phyloP scores from a whole-genome alignment of 2,113 vertebrate genomes.

The Salvelinus fontinalis region DNA sequence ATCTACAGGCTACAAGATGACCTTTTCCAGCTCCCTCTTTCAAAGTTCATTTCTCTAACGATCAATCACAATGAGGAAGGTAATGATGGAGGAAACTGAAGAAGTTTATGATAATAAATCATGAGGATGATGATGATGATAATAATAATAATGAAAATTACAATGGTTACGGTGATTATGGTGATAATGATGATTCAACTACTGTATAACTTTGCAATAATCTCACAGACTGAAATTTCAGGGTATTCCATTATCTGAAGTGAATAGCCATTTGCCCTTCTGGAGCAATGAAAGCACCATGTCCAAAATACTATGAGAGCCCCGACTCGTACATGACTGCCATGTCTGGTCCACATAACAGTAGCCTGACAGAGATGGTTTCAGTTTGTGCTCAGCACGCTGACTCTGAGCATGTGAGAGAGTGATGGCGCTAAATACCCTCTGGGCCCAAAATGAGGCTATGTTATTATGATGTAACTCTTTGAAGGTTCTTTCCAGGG shows the following conservation, averaged over 20 bases:
- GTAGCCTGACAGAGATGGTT: background rate
- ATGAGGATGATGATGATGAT: conserved; percentile 1
- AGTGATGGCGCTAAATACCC: background rate
- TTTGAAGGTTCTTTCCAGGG: conserved; percentile 38
- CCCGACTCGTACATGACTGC: background rate
- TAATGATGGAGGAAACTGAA: background rate
- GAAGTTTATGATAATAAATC: background rate
- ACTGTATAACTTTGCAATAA: conserved; percentile 14
- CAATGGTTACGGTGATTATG: background rate
- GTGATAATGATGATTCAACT: background rate
- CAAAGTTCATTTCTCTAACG: background rate
- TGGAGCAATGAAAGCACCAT: conserved; percentile 4
- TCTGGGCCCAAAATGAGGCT: conserved; percentile 8
- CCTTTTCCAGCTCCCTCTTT: background rate
- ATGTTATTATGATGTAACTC: conserved; percentile 22
- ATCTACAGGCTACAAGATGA: background rate
- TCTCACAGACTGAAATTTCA: background rate
- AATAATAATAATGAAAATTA: background rate
- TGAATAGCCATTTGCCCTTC: background rate
- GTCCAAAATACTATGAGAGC: background rate
- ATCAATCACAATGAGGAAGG: background rate
- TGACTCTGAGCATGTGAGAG: background rate
- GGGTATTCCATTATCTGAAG: conserved; percentile 1
- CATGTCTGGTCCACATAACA: conserved; percentile 1
- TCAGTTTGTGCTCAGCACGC: background rate